Evolutionary conservation across 1,140 invertebrate genomes (phyloP).

Genomic region (Araneus ventricosus): DNA sequence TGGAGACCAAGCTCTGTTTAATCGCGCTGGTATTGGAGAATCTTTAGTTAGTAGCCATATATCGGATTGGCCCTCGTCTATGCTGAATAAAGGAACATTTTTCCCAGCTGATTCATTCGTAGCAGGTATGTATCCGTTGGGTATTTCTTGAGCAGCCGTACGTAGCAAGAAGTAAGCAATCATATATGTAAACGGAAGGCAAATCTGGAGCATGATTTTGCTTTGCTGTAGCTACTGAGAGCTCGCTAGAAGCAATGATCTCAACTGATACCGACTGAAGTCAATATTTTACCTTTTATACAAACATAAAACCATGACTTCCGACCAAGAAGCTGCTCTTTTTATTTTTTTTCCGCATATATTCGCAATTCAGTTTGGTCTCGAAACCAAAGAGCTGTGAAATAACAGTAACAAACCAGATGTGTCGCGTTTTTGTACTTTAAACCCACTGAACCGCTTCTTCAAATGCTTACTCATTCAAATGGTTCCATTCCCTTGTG

Average conservation of each 20-base stretch:
- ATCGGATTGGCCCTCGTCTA: background rate
- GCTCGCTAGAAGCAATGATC: background rate
- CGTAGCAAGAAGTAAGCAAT: background rate
- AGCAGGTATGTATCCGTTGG: background rate
- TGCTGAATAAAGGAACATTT: background rate
- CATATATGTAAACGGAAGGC: background rate
- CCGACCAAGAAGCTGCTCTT: conserved; percentile 24
- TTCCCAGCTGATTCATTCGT: background rate
- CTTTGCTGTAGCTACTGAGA: background rate
- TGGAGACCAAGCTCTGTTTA: conserved; percentile 33
- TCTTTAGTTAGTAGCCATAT: conserved; percentile 63
- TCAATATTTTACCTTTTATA: conserved; percentile 66
- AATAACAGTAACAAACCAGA: conserved; percentile 66
- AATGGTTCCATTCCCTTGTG: conserved; percentile 54
- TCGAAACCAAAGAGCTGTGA: conserved; percentile 71
- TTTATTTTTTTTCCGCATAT: conserved; percentile 47
- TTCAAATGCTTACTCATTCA: conserved; percentile 63
- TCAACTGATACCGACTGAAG: conserved; percentile 16
- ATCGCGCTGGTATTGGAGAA: conserved; percentile 42
- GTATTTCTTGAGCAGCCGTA: background rate
- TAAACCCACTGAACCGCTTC: conserved; percentile 71
- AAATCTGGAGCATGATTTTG: background rate
- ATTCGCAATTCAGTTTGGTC: conserved; percentile 47
- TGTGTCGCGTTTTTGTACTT: conserved; percentile 70
- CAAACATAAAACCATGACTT: conserved; percentile 66